Base-by-base conservation (phyloP, 2,113 vertebrate genomes). In the Stercorarius parasiticus region DNA sequence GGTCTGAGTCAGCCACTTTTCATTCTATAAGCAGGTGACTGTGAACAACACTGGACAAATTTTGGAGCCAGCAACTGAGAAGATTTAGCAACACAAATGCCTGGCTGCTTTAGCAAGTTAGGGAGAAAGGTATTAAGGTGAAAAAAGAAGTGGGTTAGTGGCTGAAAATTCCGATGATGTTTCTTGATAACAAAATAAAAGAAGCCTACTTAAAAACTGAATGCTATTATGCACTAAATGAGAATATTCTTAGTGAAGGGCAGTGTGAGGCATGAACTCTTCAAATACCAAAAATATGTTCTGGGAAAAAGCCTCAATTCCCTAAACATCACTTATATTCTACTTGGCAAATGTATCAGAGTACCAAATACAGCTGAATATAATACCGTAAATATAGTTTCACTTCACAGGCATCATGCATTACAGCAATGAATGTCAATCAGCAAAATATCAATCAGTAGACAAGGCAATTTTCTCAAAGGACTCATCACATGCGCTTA, bases 401-500 rank as follows among this genome's bases (percentile, higher is more conserved):
- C 81, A 67, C 15, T 55, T 59, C 52, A 91, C 21, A 64, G 38
- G 72, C 23, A 74, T 34, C 42, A 27, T 15, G 43, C 43, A 65
- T 56, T 25, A 64, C 23, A 56, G 18, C 56, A 59, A 38, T 13
- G 13, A 74, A 7, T 25, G 71, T 27, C 36, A 45, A 77, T 26
- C 45, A 61, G n/a, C 47, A 93, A 79, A 82, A 45, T 20, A 90
- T 5, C 43, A 27, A 78, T 26, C 22, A 89, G 34, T 32, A 76
- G 38, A 89, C 22, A 59, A 82, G 25, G 47, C 26, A 74, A 12
- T 71, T 73, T 76, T 42, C 55, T 77, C 73, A 86, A 62, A 87
- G 65, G 55, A 81, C 15, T 29, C 52, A n/a, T n/a, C 72, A n/a
- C 5, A 29, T 4, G 9, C 3, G 34, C 97, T 97, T 43, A 99